Base-by-base conservation (phyloP, 2,888 invertebrate genomes). In the Helleia helle region DNA sequence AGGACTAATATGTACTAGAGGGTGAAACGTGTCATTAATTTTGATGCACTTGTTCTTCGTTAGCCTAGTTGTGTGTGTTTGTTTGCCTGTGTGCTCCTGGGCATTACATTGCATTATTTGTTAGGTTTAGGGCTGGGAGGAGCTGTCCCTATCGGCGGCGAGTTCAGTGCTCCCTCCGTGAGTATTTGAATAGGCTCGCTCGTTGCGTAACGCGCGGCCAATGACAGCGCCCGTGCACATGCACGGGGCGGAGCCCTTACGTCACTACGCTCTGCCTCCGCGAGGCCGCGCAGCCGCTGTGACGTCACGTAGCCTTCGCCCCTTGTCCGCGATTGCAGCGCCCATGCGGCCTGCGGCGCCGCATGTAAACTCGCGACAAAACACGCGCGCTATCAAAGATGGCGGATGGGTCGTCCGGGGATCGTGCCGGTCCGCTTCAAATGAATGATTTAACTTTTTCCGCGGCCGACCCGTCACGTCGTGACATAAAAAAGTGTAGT, bases 371-470 rank as follows among this genome's bases (percentile, higher is more conserved):
- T 67, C 51, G 49, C 64, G 69, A 80, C 84, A 83, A 84, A 84
- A 83, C 84, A 85, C 76, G 87, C 87, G 88, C 86, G 89, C 87
- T 89, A 89, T 88, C 87, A 90, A 91, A 91, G 89, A 92, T 91
- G 92, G 92, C 91, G 91, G 92, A 91, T 90, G 89, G 90, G 88
- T 87, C 88, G 88, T 86, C 87, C 84, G 87, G 86, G 77, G 86
- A 86, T 69, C 87, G 87, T 71, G 77, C 86, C 80, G 87, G 86
- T 73, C 74, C 72, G 71, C 81, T 83, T 72, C 84, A 83, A 76
- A 80, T 83, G 71, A 84, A 86, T 79, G 72, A 86, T 68, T 65
- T 73, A 80, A 80, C 80, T 81, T 84, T 77, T 81, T 75, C 74
- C 81, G 83, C 65, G 80, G 69, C 84, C 71, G 77, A 72, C 74